Conservation (phyloP, 2,113 vertebrate species). For the Peromyscus polionotus region DNA sequence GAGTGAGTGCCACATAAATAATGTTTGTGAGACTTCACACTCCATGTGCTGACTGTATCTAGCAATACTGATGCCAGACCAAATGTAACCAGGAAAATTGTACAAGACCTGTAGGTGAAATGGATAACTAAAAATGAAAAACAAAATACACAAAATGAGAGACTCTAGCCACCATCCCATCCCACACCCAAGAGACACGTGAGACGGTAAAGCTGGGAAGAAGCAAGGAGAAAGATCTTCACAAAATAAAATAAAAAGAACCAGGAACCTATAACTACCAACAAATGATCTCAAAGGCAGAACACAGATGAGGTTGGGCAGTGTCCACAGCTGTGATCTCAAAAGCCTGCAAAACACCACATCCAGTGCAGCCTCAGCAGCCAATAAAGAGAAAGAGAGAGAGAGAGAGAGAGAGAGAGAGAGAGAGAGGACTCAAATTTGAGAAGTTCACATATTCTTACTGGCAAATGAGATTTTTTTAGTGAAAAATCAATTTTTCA, state of each 20-base stretch:
- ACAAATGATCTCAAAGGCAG: neutral
- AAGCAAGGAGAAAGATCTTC: neutral
- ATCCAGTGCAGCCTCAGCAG: neutral
- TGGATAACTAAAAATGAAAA: slow-evolving; percentile 15
- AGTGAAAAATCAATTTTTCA: slow-evolving; percentile 35
- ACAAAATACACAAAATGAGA: neutral
- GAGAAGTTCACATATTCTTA: slow-evolving; percentile 4
- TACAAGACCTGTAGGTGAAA: neutral
- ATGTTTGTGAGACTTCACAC: neutral
- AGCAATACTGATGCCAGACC: neutral
- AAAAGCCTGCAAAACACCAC: neutral
- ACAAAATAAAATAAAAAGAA: slow-evolving; percentile 3
- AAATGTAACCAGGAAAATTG: slow-evolving; percentile 25
- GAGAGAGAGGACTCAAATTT: neutral
- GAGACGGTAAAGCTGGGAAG: neutral
- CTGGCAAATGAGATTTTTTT: neutral
- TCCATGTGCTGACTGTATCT: neutral
- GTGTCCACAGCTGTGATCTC: slow-evolving; percentile 29
- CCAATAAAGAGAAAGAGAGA: neutral
- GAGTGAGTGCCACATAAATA: slow-evolving; percentile 2
- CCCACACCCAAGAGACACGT: neutral
- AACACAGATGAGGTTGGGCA: neutral
- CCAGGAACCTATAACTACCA: slow-evolving; percentile 36
- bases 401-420: no score
- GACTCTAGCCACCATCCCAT: neutral